Conservation (phyloP, 1,140 invertebrate genomes). For the Ladona fulva region DNA sequence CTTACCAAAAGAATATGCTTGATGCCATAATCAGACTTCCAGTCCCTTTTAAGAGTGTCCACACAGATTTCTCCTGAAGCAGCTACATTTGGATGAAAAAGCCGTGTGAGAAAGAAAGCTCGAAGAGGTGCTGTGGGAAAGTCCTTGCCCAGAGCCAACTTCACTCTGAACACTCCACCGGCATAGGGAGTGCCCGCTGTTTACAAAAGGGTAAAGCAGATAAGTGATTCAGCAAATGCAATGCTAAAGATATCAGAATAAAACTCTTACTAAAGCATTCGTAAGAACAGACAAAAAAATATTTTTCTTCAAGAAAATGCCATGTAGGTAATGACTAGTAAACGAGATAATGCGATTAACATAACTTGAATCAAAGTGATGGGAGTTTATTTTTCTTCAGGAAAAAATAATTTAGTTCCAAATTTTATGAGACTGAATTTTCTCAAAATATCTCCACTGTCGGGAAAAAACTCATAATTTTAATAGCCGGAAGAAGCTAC, state of each 20-base stretch:
- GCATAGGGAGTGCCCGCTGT: slow-evolving; percentile 77
- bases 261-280: neutral
- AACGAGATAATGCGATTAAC: too few relatives aligned
- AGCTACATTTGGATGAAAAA: slow-evolving; percentile 96
- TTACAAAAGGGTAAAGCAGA: slow-evolving; percentile 11
- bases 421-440: too few relatives aligned
- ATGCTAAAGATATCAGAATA: neutral
- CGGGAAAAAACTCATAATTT: too few relatives aligned
- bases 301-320: too few relatives aligned
- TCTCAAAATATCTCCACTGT: too few relatives aligned
- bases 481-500: too few relatives aligned
- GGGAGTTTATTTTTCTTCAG: too few relatives aligned
- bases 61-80: slow-evolving; percentile 94
- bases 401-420: too few relatives aligned
- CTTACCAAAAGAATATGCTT: slow-evolving; percentile 87
- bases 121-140: slow-evolving; percentile 89
- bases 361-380: too few relatives aligned
- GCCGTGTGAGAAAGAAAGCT: slow-evolving; percentile 91
- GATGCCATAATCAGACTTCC: slow-evolving; percentile 91
- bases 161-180: slow-evolving; percentile 78
- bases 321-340: too few relatives aligned
- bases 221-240: neutral
- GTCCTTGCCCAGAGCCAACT: slow-evolving; percentile 83
- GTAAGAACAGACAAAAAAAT: slow-evolving; percentile 14
- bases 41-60: slow-evolving; percentile 94